These are phyloP conservation scores for Cephus pygmeus DNA, from an alignment of 2,888 invertebrate genomes.

Conservation along the genomic window DNA sequence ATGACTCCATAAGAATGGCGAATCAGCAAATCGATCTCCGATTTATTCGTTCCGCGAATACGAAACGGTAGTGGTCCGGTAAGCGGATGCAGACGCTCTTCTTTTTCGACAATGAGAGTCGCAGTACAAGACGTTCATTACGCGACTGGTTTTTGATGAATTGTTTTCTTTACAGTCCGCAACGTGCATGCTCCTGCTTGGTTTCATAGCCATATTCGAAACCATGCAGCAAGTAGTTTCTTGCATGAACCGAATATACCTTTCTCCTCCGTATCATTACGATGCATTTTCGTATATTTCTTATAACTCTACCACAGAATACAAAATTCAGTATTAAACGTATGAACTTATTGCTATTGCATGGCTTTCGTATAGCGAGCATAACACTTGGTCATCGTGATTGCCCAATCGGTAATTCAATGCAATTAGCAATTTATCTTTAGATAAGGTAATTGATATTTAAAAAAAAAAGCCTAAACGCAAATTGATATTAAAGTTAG, in stretches of 20 bases:
- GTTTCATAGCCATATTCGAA: neutral
- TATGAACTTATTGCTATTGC: neutral
- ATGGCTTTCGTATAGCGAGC: neutral
- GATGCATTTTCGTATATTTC: neutral
- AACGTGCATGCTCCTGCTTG: neutral
- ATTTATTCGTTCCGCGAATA: slow-evolving; percentile 6
- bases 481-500: slow-evolving; percentile 41
- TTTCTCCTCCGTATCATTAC: neutral
- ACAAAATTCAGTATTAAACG: neutral
- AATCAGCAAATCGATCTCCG: neutral
- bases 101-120: neutral
- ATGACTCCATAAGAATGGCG: neutral
- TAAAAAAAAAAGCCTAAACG: slow-evolving; percentile 27
- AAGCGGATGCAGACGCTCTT: neutral
- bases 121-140: neutral
- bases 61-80: slow-evolving; percentile 4
- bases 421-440: slow-evolving; percentile 40
- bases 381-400: slow-evolving; percentile 8
- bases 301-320: too few species aligned
- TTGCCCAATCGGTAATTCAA: slow-evolving; percentile 27
- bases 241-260: neutral
- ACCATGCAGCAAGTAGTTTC: neutral
- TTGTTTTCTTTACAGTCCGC: neutral
- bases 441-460: slow-evolving; percentile 38
- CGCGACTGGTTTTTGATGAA: neutral